phyloP scores from a whole-genome alignment of 2,113 vertebrate species.

The Tamias sibiricus region DNA sequence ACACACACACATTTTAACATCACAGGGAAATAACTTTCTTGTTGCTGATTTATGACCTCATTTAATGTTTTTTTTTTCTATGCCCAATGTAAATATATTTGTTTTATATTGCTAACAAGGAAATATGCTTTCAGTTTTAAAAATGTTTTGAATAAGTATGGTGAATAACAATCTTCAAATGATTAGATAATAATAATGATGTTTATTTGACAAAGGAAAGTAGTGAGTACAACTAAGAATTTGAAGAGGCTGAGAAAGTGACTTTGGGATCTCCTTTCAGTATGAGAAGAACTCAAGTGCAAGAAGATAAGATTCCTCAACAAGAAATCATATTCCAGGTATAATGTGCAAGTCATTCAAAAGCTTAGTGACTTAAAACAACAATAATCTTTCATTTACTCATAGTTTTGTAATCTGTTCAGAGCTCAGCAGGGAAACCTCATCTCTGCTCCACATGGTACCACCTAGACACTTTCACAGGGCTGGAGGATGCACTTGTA shows the following conservation, averaged over 20 bases:
- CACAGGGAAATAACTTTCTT: not conserved
- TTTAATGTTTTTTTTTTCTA: not conserved
- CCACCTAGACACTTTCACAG: not conserved
- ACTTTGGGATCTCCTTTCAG: not conserved
- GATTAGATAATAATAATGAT: not conserved
- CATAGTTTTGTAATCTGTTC: not conserved
- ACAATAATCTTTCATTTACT: not conserved
- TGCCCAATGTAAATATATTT: not conserved
- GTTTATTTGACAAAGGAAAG: not conserved
- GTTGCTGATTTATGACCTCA: not conserved
- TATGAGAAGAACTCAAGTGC: not conserved
- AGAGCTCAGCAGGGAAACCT: not conserved
- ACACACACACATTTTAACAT: not conserved
- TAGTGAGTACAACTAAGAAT: not conserved
- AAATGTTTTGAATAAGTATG: not conserved
- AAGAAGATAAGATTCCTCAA: not conserved
- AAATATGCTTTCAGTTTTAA: not conserved
- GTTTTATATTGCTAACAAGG: not conserved
- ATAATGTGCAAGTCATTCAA: not conserved
- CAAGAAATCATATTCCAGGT: not conserved
- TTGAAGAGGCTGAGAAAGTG: not conserved
- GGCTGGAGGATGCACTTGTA: not conserved
- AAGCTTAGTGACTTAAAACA: not conserved
- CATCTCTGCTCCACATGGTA: not conserved
- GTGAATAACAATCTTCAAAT: not conserved